phyloP scores from a whole-genome alignment of 1,140 invertebrate species.

The Drosophila arizonae region DNA sequence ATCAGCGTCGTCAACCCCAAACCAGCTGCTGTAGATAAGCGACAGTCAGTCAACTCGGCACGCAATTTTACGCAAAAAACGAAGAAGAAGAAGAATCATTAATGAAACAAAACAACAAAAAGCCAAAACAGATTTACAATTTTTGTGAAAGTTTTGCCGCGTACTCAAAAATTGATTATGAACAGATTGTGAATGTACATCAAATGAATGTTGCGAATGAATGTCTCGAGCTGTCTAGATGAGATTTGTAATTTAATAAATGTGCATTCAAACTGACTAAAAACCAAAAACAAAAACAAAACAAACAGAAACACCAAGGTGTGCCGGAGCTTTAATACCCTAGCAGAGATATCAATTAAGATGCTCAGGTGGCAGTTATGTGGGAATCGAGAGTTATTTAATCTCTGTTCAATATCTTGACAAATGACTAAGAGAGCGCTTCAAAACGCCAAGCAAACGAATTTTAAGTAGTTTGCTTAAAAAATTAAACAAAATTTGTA shows the following conservation, averaged over 20 bases:
- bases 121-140: background rate
- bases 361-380: background rate
- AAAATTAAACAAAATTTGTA: background rate
- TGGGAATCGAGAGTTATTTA: slow-evolving; percentile 1
- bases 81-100: background rate
- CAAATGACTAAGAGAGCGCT: background rate
- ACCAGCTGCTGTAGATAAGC: slow-evolving; percentile 39
- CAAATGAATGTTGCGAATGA: slow-evolving; percentile 3
- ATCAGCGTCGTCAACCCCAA: slow-evolving; percentile 5
- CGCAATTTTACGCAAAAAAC: slow-evolving; percentile 7
- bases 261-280: slow-evolving; percentile 4
- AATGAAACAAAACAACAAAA: background rate
- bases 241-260: slow-evolving; percentile 46
- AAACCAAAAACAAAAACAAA: background rate
- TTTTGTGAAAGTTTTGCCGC: slow-evolving; percentile 42
- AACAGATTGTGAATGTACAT: slow-evolving; percentile 49
- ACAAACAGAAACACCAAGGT: background rate
- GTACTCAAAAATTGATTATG: slow-evolving; percentile 51
- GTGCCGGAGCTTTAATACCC: slow-evolving; percentile 2
- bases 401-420: slow-evolving; percentile 12
- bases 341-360: slow-evolving; percentile 4
- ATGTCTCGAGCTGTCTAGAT: slow-evolving; percentile 14
- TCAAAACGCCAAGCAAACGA: background rate
- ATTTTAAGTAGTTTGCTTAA: background rate
- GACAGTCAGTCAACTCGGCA: slow-evolving; percentile 30